phyloP scores from a whole-genome alignment of 2,888 invertebrate genomes.

The Cheilosia vulpina region DNA sequence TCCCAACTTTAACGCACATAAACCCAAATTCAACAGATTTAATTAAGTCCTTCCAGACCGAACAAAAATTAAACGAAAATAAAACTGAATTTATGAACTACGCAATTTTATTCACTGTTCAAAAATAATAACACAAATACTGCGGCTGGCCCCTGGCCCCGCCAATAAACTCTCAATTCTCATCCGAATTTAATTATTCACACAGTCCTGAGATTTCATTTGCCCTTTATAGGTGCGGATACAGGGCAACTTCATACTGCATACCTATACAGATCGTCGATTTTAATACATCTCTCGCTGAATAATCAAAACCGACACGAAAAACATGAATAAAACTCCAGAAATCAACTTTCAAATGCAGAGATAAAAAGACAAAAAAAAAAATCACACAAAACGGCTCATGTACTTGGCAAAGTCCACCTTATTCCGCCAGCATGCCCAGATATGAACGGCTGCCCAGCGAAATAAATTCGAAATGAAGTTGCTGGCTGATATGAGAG shows the following conservation, averaged over 20 bases:
- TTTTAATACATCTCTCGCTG: constrained; percentile 51
- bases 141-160: not conserved
- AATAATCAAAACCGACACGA: constrained; percentile 49
- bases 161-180: constrained; percentile 53
- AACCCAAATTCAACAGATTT: constrained; percentile 62
- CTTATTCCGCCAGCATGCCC: constrained; percentile 57
- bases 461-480: constrained; percentile 70
- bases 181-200: constrained; percentile 72
- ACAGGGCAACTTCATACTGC: not conserved
- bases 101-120: constrained; percentile 54
- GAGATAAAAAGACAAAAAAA: not conserved
- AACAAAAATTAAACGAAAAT: constrained; percentile 11
- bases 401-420: constrained; percentile 19
- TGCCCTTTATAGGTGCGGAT: constrained; percentile 54
- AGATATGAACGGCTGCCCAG: constrained; percentile 29
- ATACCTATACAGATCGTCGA: not conserved
- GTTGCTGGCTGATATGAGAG: constrained; percentile 41
- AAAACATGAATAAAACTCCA: constrained; percentile 50
- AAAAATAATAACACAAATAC: constrained; percentile 51
- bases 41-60: constrained; percentile 43
- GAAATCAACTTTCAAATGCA: constrained; percentile 46
- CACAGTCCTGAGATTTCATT: constrained; percentile 66
- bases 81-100: constrained; percentile 55
- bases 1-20: constrained; percentile 38
- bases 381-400: constrained; percentile 26